phyloP scores from a whole-genome alignment of 2,113 vertebrate species.

The Notarius lentiginosus region DNA sequence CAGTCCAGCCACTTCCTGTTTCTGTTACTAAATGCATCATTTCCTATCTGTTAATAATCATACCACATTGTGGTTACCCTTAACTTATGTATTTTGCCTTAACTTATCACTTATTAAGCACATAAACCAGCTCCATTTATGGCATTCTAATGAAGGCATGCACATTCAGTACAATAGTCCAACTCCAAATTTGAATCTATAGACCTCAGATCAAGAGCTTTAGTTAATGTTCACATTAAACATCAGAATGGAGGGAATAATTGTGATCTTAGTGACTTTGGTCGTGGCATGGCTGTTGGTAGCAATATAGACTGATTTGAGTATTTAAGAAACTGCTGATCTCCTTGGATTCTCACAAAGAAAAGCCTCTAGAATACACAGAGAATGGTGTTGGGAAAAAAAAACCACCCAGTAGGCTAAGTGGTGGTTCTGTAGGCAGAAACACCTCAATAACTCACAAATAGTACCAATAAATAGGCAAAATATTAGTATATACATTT shows the following conservation, averaged over 20 bases:
- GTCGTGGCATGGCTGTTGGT: background rate
- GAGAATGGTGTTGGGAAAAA: background rate
- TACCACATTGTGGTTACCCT: slow-evolving; percentile 26
- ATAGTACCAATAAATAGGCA: background rate
- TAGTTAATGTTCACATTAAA: background rate
- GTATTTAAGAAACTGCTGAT: background rate
- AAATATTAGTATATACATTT: background rate
- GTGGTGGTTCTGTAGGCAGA: background rate
- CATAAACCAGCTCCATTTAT: background rate
- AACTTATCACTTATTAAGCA: background rate
- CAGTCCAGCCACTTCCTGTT: slow-evolving; percentile 34
- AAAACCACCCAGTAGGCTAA: background rate
- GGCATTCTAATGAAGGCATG: background rate
- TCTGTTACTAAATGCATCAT: background rate
- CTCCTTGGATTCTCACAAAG: background rate
- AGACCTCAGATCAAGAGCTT: background rate
- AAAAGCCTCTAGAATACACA: background rate
- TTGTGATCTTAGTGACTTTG: background rate
- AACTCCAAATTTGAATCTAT: background rate
- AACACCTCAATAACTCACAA: background rate
- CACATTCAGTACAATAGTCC: background rate
- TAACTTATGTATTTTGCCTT: background rate
- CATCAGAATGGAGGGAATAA: background rate
- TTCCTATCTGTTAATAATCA: slow-evolving; percentile 20
- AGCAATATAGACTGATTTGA: background rate